Conservation (phyloP, 92 coral and sea anemone genomes). For the Palythoa heliodiscus region DNA sequence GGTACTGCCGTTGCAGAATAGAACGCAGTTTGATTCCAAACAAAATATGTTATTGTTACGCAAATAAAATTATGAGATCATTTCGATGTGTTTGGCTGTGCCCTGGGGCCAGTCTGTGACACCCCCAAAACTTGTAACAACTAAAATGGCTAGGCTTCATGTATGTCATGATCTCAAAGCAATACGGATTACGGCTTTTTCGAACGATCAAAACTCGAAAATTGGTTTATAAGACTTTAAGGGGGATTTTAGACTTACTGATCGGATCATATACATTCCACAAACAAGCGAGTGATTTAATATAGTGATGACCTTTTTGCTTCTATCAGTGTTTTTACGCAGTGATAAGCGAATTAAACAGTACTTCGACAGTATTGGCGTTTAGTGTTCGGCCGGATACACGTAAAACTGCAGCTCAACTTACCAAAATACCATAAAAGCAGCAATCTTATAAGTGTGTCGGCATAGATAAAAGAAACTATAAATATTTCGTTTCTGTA, state of each 20-base stretch:
- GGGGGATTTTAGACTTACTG: neutral
- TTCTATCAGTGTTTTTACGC: conserved; percentile 8
- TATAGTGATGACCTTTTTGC: conserved; percentile 7
- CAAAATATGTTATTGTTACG: neutral
- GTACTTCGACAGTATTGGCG: conserved; percentile 25
- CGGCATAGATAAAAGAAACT: conserved; percentile 21
- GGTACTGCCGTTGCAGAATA: too few species aligned
- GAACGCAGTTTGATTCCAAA: neutral
- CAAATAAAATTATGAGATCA: too few species aligned
- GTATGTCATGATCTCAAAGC: neutral
- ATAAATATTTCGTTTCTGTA: neutral
- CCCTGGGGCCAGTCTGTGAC: neutral
- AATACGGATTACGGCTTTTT: conserved; percentile 14
- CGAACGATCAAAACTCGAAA: neutral
- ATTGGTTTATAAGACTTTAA: neutral
- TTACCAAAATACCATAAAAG: conserved; percentile 35
- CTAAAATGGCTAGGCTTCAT: neutral
- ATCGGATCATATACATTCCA: conserved; percentile 37
- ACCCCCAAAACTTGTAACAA: neutral
- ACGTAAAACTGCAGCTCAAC: conserved; percentile 27
- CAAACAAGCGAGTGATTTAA: neutral
- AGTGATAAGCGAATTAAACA: conserved; percentile 7
- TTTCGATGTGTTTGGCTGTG: neutral
- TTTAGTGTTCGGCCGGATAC: conserved; percentile 18
- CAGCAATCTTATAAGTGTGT: conserved; percentile 2